Evolutionary conservation across 2,113 vertebrate species (phyloP).

Genomic region (Larimichthys polyactis): DNA sequence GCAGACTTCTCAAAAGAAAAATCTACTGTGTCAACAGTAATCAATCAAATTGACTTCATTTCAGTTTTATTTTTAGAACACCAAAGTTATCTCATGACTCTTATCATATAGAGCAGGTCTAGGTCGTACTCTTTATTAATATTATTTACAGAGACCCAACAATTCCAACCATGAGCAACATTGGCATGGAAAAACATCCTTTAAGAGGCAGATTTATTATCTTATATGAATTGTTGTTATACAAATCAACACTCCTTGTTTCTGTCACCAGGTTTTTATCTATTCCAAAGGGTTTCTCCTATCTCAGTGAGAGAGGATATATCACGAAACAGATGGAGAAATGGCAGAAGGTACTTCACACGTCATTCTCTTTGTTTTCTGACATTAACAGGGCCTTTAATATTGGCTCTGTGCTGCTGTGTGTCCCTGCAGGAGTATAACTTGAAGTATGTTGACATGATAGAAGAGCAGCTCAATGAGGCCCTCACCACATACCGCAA

Average conservation of each 20-base stretch:
- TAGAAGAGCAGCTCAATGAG: slow-evolving; percentile 94
- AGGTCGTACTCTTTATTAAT: too few species aligned
- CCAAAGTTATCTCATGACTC: too few species aligned
- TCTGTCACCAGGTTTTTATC: slow-evolving; percentile 89
- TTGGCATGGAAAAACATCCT: too few species aligned
- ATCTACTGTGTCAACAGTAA: too few species aligned
- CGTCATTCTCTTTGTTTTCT: not conserved
- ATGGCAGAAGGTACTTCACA: slow-evolving; percentile 90
- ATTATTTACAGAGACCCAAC: too few species aligned
- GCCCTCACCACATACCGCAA: slow-evolving; percentile 94
- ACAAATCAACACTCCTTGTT: not conserved
- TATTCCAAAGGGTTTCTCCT: slow-evolving; percentile 94
- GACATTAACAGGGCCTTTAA: too few species aligned
- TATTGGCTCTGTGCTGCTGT: not conserved
- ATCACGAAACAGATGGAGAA: slow-evolving; percentile 92
- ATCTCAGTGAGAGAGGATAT: slow-evolving; percentile 92
- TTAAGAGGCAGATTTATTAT: not conserved
- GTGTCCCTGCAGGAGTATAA: slow-evolving; percentile 87
- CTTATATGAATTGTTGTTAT: not conserved
- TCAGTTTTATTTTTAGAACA: too few species aligned
- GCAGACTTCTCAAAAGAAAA: too few species aligned
- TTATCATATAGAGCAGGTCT: too few species aligned
- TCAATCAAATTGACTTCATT: too few species aligned
- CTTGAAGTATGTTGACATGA: slow-evolving; percentile 92
- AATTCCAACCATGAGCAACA: too few species aligned